These are phyloP conservation scores for Hypena proboscidalis DNA, from an alignment of 2,888 invertebrate genomes.

Conservation along the genomic window DNA sequence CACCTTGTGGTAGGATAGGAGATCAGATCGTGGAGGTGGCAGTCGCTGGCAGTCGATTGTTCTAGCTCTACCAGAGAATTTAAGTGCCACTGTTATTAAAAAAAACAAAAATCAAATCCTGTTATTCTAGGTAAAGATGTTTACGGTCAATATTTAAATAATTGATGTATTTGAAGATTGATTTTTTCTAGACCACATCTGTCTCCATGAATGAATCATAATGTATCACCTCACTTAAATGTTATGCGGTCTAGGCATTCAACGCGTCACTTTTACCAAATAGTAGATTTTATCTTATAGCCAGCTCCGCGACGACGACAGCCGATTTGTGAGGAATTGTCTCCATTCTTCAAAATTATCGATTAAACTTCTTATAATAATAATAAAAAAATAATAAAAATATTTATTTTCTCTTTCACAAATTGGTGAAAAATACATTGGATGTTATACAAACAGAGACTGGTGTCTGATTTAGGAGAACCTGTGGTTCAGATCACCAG, in stretches of 20 bases:
- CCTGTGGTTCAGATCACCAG: no score
- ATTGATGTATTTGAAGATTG: slow-evolving; percentile 40
- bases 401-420: no score
- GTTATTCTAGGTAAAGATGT: slow-evolving; percentile 33
- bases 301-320: slow-evolving; percentile 28
- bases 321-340: slow-evolving; percentile 53
- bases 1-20: no score
- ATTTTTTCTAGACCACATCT: slow-evolving; percentile 47
- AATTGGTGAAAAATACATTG: no score
- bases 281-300: slow-evolving; percentile 38
- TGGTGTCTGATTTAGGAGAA: no score
- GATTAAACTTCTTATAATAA: no score
- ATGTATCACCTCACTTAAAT: slow-evolving; percentile 39
- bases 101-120: slow-evolving; percentile 21
- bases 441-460: no score
- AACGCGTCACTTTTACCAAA: slow-evolving; percentile 34
- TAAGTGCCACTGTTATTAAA: background rate
- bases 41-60: no score
- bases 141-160: slow-evolving; percentile 37
- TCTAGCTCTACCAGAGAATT: no score
- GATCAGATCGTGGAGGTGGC: no score
- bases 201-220: slow-evolving; percentile 47
- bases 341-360: no score
- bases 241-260: slow-evolving; percentile 35
- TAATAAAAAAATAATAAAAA: no score